phyloP scores from a whole-genome alignment of 2,797 vertebrate genomes.

The Myiotriccus ornatus region DNA sequence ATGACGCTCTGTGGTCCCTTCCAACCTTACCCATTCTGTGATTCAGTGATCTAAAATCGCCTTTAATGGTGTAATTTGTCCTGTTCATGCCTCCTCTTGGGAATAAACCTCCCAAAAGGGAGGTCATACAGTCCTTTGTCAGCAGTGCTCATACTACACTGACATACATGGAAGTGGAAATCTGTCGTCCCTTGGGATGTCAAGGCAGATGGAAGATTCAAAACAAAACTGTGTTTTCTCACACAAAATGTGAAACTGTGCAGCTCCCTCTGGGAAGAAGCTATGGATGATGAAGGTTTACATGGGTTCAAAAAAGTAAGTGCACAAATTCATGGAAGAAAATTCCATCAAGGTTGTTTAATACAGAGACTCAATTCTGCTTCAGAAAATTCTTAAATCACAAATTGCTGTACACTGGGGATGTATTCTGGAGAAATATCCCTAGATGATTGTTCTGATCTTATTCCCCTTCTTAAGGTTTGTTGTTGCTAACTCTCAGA shows the following conservation, averaged over 20 bases:
- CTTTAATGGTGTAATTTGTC: neutral
- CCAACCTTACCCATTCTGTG: neutral
- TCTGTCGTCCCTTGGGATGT: neutral
- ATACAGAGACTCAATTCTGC: neutral
- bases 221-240: neutral
- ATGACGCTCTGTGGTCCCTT: neutral
- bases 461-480: neutral
- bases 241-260: neutral
- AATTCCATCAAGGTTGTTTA: neutral
- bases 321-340: neutral
- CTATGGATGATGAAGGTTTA: neutral
- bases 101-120: neutral
- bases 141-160: neutral
- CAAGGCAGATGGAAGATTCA: neutral
- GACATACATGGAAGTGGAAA: neutral
- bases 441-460: neutral
- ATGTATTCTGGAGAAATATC: neutral
- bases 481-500: neutral
- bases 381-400: neutral
- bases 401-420: neutral
- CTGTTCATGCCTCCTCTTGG: neutral
- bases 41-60: neutral
- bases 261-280: neutral
- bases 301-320: neutral
- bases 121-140: neutral